Percentiles rank a stretch among this genome's conserved stretches.
These are phyloP conservation scores for Penaeus vannamei DNA, from an alignment of 1,140 invertebrate genomes.

Conservation along the genomic window DNA sequence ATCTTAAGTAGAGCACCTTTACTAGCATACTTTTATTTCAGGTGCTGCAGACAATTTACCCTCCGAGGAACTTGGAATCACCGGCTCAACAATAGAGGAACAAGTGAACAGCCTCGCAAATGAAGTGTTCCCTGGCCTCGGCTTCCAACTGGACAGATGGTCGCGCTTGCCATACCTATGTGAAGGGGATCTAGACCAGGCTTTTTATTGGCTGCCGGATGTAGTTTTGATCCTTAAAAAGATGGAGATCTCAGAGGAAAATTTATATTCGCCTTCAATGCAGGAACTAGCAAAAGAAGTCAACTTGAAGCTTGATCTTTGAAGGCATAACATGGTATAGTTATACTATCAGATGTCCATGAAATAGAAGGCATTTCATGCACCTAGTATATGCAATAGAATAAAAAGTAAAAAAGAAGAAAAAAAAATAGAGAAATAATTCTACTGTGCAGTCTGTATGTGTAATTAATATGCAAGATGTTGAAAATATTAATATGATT, in stretches of 20 bases:
- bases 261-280: not conserved
- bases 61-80: slow-evolving; percentile 79
- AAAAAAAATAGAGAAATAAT: no score
- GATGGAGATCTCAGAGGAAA: not conserved
- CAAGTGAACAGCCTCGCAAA: slow-evolving; percentile 81
- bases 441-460: no score
- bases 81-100: slow-evolving; percentile 82
- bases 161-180: slow-evolving; percentile 91
- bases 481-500: no score
- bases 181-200: slow-evolving; percentile 92
- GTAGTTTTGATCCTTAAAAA: slow-evolving; percentile 80
- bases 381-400: no score
- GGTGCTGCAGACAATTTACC: slow-evolving; percentile 76
- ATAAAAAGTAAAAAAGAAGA: no score
- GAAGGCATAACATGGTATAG: no score
- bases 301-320: no score
- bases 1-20: not conserved
- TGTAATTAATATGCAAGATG: no score
- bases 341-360: no score
- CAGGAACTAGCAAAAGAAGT: no score
- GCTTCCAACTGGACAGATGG: slow-evolving; percentile 80
- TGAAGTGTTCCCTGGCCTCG: slow-evolving; percentile 50
- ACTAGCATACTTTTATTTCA: slow-evolving; percentile 68
- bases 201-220: slow-evolving; percentile 93
- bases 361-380: no score